Evolutionary conservation across 2,888 invertebrate genomes (phyloP).

Genomic region (Megamerina dolium): DNA sequence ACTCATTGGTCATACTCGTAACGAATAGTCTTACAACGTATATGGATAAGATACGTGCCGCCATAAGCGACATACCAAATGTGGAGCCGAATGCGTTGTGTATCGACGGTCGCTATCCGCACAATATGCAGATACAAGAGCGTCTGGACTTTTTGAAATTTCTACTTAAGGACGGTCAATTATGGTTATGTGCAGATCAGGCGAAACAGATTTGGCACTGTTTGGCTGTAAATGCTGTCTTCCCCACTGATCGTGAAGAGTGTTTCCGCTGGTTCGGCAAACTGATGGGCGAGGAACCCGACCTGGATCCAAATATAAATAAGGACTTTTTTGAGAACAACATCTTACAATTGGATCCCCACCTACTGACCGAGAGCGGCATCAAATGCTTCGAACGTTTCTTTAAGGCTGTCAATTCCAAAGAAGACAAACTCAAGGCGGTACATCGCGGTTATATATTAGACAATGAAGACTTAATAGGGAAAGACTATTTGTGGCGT

Average conservation of each 20-base stretch:
- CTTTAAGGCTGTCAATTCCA: slow-evolving; percentile 77
- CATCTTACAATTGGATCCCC: slow-evolving; percentile 85
- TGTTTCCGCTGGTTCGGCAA: slow-evolving; percentile 99
- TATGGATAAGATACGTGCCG: slow-evolving; percentile 75
- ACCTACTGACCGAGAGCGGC: slow-evolving; percentile 87
- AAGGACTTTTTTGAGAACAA: slow-evolving; percentile 94
- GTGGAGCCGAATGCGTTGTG: slow-evolving; percentile 63
- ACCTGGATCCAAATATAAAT: slow-evolving; percentile 92
- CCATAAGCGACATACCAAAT: slow-evolving; percentile 54
- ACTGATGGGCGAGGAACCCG: slow-evolving; percentile 93
- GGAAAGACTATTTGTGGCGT: slow-evolving; percentile 93
- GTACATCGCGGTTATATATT: slow-evolving; percentile 80
- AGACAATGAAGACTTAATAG: slow-evolving; percentile 91
- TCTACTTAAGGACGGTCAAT: slow-evolving; percentile 87
- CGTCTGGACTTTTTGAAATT: slow-evolving; percentile 88
- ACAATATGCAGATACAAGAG: slow-evolving; percentile 88
- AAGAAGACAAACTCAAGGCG: slow-evolving; percentile 85
- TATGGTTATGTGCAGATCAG: slow-evolving; percentile 88
- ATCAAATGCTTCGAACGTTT: slow-evolving; percentile 79
- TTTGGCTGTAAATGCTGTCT: slow-evolving; percentile 88
- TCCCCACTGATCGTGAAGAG: slow-evolving; percentile 86
- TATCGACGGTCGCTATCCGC: slow-evolving; percentile 86
- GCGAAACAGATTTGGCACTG: slow-evolving; percentile 97
- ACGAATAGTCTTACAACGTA: slow-evolving; percentile 87
- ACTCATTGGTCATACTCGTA: slow-evolving; percentile 88